Base-by-base conservation (phyloP, 2,113 vertebrate genomes). In the Thermophis baileyi region DNA sequence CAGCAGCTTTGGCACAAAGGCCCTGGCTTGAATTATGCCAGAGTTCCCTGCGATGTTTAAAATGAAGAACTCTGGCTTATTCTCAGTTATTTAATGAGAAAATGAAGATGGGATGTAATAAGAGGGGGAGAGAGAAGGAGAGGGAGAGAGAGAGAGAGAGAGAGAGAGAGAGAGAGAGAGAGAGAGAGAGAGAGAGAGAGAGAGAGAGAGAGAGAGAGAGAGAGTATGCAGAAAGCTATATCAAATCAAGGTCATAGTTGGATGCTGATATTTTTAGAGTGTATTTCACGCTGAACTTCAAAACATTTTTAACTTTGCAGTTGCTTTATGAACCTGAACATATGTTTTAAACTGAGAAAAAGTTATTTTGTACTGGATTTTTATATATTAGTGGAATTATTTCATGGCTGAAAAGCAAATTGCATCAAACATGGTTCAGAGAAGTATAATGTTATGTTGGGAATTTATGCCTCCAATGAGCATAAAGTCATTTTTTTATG, bases 321-420 rank as follows among this genome's bases (percentile, higher is more conserved):
- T 49, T 49, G 86, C 86, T 87, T 44, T 46, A 27, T 86, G 53
- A 44, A 46, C 16, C 16, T 85, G 46, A 25, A n/a, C 27, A 50
- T 27, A 30, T 69, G n/a, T 49, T 50, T 40, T 2, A 27, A 93
- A 16, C 91, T 46, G 88, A 22, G 85, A 57, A 1, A 30, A 30
- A 49, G 25, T 51, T 87, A 81, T 87, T 87, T 27, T 30, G 27
- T 27, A 30, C 14, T 88, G 27, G 11, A 88, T 51, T 18, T 87
- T 47, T 51, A n/a, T 51, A 51, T 50, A 88, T 51, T 50, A 89
- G 0, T 1, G 40, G 85, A 92, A 93, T 0, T 8, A 94, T 95
- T 95, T 94, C 94, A 96, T 91, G 85, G 57, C 9, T 3, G 92
- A 93, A 91, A 88, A 30, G 0, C 69, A 60, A 9, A 92, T 92